Evolutionary conservation across 2,113 vertebrate genomes (phyloP).

Genomic region (Crotalus horridus): DNA sequence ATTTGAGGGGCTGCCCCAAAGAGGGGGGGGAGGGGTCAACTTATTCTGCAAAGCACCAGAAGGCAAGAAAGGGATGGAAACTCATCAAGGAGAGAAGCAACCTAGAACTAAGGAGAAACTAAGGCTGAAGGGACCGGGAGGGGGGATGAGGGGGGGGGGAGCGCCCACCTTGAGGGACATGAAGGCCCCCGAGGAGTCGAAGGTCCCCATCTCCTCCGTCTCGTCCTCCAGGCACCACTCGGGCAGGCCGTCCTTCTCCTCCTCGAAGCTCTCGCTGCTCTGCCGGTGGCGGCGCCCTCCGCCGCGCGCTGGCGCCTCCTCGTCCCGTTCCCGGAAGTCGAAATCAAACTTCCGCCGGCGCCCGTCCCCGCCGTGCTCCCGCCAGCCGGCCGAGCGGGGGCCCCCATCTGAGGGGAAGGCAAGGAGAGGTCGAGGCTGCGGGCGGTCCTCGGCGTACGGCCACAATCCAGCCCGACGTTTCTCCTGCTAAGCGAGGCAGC

Average conservation of each 20-base stretch:
- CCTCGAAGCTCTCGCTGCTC: slow-evolving; percentile 79
- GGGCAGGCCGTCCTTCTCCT: slow-evolving; percentile 83
- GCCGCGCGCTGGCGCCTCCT: slow-evolving; percentile 55
- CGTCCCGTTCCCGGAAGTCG: slow-evolving; percentile 79
- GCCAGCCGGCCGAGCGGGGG: slow-evolving; percentile 89
- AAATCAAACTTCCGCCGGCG: slow-evolving; percentile 85
- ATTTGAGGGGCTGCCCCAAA: too few relatives aligned
- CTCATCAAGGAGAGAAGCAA: too few relatives aligned
- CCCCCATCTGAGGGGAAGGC: slow-evolving; percentile 71
- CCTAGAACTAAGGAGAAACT: too few relatives aligned
- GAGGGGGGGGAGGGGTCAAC: too few relatives aligned
- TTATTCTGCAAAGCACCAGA: too few relatives aligned
- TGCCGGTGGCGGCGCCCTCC: slow-evolving; percentile 62
- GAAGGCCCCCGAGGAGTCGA: slow-evolving; percentile 89
- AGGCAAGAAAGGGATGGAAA: too few relatives aligned
- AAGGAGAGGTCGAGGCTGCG: background rate
- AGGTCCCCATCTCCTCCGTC: slow-evolving; percentile 89
- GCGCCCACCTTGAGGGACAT: slow-evolving; percentile 80
- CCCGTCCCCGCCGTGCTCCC: slow-evolving; percentile 77
- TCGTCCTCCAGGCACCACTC: slow-evolving; percentile 92
- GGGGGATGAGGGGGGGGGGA: background rate
- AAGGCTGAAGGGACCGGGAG: rapidly evolving
- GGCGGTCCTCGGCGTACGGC: background rate
- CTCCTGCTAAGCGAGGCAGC: too few relatives aligned
- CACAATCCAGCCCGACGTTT: too few relatives aligned